Evolutionary conservation across 2,888 invertebrate species (phyloP), one percentile per base, ranked within the genome.

Genomic region (Megastigmus dorsalis): DNA sequence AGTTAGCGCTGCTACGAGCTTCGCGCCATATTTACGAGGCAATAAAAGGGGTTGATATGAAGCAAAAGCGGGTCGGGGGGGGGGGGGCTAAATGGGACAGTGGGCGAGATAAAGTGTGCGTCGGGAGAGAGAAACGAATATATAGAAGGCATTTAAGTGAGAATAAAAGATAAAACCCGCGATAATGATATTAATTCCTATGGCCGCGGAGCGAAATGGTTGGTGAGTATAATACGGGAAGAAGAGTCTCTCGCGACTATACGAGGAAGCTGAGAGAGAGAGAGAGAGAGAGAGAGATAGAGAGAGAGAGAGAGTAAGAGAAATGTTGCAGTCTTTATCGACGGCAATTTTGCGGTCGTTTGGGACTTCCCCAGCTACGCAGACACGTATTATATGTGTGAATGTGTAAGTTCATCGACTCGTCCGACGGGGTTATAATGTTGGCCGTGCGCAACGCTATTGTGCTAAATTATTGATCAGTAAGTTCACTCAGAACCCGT

Each of bases 391-490:
- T n/a, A n/a, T n/a, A n/a, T n/a, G n/a, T n/a, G n/a, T n/a, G n/a
- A n/a, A n/a, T n/a, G 13, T 26, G 50, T 26, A 59, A 52, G 65
- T 33, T 20, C n/a, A 26, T 30, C 62, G 30, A 20, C 28, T 70
- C 70, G 70, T 62, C 45, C 62, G 15, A 13, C 50, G 13, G 13
- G n/a, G 26, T 45, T 4, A n/a, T 45, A 28, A 67, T n/a, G 18
- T 43, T n/a, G 30, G 30, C 41, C 23, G 15, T 28, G 15, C 66
- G 60, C n/a, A n/a, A n/a, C n/a, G 63, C 62, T 66, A 74, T 77
- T 76, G 75, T 75, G 67, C 75, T 79, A 70, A 80, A 79, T 79
- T 79, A 80, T 79, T 74, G 77, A 77, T 68, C 74, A 69, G 71
- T 76, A 78, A 78, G 74, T 75, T 73, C 23, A 23, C 69, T 38